Base-by-base conservation (phyloP, 2,888 invertebrate species). In the Priocnemis perturbator region DNA sequence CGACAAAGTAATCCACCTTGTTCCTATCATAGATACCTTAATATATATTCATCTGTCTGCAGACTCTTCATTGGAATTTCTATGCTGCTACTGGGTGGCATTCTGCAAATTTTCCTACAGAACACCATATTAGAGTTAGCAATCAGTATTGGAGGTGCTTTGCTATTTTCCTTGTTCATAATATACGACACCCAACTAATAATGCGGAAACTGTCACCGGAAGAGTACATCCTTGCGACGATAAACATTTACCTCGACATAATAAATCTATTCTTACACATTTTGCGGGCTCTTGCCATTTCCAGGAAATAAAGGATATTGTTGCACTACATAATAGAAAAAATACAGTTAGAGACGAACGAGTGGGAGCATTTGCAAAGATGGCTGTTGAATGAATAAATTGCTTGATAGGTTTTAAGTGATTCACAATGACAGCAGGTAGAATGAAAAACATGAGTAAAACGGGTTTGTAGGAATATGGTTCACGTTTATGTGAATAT, bases 201-300 rank as follows among this genome's bases (percentile, higher is more conserved):
- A 90, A 95, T 96, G 95, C 92, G 93, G 76, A 92, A 91, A 3
- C 90, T 95, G 61, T 95, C 95, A 0, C 93, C 96, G 0, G 96
- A 97, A 87, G 97, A 97, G 85, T 97, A 97, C 89, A 96, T 97
- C 80, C 89, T 95, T 60, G 96, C 96, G 1, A 94, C 96, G 0
- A 95, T 97, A 86, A 95, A 94, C 87, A 90, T 97, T 53, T 97
- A 97, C 88, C 91, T 97, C 90, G 97, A 97, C 84, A 95, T 97
- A 69, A 91, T 97, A 76, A 97, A 97, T 89, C 90, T 97, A 75
- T 97, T 97, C 90, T 84, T 96, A 19, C 93, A 95, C 87, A 94
- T 96, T 79, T 91, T 97, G 66, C 92, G 95, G 69, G 93, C 95
- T 78, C 90, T 97, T 62, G 93, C 93, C 74, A 93, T 92, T 65